Base-by-base conservation (phyloP, 2,888 invertebrate species). In the Trimorus sp. region DNA sequence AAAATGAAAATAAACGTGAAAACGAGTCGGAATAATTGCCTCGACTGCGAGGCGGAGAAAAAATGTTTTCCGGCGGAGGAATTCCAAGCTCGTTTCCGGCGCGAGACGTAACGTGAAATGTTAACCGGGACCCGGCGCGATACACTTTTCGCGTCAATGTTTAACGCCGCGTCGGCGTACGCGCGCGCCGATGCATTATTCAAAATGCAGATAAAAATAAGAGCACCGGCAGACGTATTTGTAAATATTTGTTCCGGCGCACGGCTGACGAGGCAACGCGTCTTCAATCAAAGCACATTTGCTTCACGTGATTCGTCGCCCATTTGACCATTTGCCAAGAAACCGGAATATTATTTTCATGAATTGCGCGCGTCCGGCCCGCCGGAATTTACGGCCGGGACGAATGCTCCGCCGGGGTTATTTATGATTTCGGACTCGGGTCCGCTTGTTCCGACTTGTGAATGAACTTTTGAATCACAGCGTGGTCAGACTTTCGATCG, bases 11-110 rank as follows among this genome's bases (percentile, higher is more conserved):
- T 59, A 65, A 56, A 79, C 42, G 73, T 51, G 14, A 63, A 69
- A 53, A 63, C 63, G 69, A 74, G 51, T 63, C 26, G 74, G 53
- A 74, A 79, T 79, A 74, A 79, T 79, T 74, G 62, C 73, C 62
- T 73, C 68, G 62, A 62, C 68, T 26, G 26, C 26, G 26, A 26
- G 26, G 58, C 73, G 60, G 73, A 71, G 53, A 73, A 79, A 53
- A 73, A 73, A 26, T 26, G 26, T 26, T 26, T 26, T 26, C 26
- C 26, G 26, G 26, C 26, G 26, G 4, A 26, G 26, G 26, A 26
- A 26, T 26, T 26, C 26, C 26, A 4, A 56, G 48, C 11, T 40
- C 59, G 14, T 51, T 51, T 51, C 14, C 15, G 7, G 12, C 49
- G 14, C 14, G 14, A 51, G 15, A 9, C 49, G 26, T 26, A 26